Evolutionary conservation across 2,797 vertebrate species (phyloP), one percentile per base, ranked within the genome.

Genomic region (Sciurus vulgaris): DNA sequence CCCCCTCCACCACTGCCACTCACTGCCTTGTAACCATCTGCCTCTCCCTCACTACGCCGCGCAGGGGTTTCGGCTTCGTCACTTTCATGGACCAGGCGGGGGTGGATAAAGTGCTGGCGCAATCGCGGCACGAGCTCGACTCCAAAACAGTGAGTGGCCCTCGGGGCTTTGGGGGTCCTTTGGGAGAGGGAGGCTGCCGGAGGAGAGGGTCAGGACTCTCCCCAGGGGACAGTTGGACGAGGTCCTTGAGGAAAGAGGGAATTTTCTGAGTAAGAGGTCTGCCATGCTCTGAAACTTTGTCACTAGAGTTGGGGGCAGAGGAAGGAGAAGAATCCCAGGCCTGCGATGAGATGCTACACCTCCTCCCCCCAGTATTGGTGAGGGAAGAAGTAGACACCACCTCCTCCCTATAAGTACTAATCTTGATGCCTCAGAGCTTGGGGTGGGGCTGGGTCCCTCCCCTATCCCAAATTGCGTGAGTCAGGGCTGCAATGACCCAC

Each of bases 81-180:
- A 99, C 99, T 96, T 99, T 99, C 98, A 99, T 99, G 98, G 99
- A 99, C 98, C 99, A 99, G 98, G 99, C 99, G 84, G 99, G 99
- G 78, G 99, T 99, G 99, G 99, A 99, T 98, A 99, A 99, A 99
- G 99, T 99, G 98, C 98, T 99, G 99, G 99, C 99, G 97, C 99
- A 99, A 97, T 99, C 99, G 98, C 99, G 99, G 96, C 99, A 99
- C 72, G 99, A 99, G 98, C 98, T 99, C 98, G 99, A 99, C 99
- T 99, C 99, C 96, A 99, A 99, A 99, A 99, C 99, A 98, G 99
- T 99, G 99, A 99, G 99, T 98, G 96, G 81, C 95, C 97, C 93
- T 94, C 76, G 56, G 95, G 96, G 96, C 44, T 76, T 67, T 22
- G 69, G 96, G 96, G 92, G 85, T 93, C 97, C 93, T 96, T 74